These are phyloP conservation scores for Pluvianellus socialis DNA, from an alignment of 2,113 vertebrate species.

Conservation along the genomic window DNA sequence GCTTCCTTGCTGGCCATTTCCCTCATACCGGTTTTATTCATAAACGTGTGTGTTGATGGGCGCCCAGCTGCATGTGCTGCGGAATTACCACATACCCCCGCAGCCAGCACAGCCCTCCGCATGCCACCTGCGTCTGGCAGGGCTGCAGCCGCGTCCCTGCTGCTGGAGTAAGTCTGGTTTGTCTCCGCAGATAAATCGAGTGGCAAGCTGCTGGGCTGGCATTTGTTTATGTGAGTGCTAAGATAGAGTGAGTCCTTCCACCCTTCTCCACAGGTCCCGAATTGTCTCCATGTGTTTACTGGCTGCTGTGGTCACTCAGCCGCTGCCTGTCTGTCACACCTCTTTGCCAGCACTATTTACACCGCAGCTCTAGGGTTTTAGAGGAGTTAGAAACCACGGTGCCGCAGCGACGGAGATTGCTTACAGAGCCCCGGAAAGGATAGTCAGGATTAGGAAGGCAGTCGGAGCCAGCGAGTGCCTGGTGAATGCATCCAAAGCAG, in stretches of 20 bases:
- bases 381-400: not conserved
- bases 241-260: not conserved
- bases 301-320: not conserved
- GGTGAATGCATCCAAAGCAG: not conserved
- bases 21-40: slow-evolving; percentile 37
- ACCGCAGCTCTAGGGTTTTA: not conserved
- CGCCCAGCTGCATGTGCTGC: not conserved
- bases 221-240: not conserved
- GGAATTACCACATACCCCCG: not conserved
- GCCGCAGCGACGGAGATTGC: not conserved
- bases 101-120: not conserved
- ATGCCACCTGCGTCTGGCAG: not conserved
- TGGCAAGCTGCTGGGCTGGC: not conserved
- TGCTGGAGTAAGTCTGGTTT: not conserved
- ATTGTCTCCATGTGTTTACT: not conserved
- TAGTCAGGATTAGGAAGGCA: not conserved
- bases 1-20: not conserved
- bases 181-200: not conserved
- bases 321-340: not conserved
- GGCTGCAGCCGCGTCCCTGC: not conserved
- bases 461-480: accelerated
- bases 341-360: not conserved
- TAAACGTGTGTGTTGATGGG: not conserved
- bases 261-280: not conserved
- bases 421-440: not conserved